These are phyloP conservation scores for Hermetia illucens DNA, from an alignment of 1,140 invertebrate species.

Conservation along the genomic window DNA sequence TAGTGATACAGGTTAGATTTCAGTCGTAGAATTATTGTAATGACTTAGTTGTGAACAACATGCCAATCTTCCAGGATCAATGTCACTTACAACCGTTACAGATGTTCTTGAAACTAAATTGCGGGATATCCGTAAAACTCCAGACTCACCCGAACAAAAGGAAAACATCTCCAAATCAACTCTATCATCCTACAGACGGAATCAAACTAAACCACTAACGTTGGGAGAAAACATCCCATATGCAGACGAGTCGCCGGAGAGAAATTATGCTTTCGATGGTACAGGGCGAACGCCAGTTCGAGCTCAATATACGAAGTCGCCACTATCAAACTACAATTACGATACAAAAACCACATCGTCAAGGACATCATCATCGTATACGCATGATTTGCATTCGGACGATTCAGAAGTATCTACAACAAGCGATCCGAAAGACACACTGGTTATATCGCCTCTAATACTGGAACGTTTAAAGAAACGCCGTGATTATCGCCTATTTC, in stretches of 20 bases:
- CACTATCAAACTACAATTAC: slow-evolving; percentile 24
- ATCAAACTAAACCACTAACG: slow-evolving; percentile 24
- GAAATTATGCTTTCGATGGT: slow-evolving; percentile 18
- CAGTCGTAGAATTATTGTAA: too few species aligned
- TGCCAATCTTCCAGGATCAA: slow-evolving; percentile 38
- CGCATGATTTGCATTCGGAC: slow-evolving; percentile 14
- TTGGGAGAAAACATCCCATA: slow-evolving; percentile 35
- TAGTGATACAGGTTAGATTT: too few species aligned
- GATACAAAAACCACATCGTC: slow-evolving; percentile 9
- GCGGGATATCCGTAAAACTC: slow-evolving; percentile 39
- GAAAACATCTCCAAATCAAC: slow-evolving; percentile 7
- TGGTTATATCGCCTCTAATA: slow-evolving; percentile 20
- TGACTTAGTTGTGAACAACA: too few species aligned
- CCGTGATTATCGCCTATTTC: slow-evolving; percentile 27
- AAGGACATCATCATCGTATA: too few species aligned
- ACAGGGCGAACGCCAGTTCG: slow-evolving; percentile 10
- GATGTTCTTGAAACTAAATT: slow-evolving; percentile 62
- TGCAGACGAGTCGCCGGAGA: slow-evolving; percentile 36
- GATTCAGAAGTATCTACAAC: slow-evolving; percentile 29
- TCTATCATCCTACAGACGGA: slow-evolving; percentile 10
- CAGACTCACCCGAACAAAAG: slow-evolving; percentile 23
- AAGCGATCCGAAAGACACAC: slow-evolving; percentile 26
- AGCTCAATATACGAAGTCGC: slow-evolving; percentile 12
- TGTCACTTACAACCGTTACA: slow-evolving; percentile 43
- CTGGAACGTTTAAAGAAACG: slow-evolving; percentile 29